Conservation (phyloP, 1,140 invertebrate genomes). For the Brachionus manjavacas region DNA sequence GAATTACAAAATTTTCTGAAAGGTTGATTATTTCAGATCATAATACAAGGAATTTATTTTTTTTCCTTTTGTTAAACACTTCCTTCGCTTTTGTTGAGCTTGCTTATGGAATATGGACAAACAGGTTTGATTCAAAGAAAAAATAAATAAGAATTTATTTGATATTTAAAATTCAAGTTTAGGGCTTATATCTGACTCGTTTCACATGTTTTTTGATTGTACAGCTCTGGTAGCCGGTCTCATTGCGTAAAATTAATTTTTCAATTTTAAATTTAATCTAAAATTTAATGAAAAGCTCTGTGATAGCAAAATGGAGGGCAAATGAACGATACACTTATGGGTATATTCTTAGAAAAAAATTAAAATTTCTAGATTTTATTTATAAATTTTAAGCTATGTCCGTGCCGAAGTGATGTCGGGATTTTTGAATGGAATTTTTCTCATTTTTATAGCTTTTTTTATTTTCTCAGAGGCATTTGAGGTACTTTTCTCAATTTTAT, state of each 20-base stretch:
- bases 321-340: constrained; percentile 90
- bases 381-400: constrained; percentile 62
- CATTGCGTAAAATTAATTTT: constrained; percentile 63
- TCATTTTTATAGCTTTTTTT: constrained; percentile 90
- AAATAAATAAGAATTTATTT: background rate
- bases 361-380: background rate
- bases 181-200: constrained; percentile 92
- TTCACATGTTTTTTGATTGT: constrained; percentile 99
- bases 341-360: background rate
- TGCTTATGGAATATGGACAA: constrained; percentile 89
- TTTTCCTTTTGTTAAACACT: constrained; percentile 38
- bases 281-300: constrained; percentile 59
- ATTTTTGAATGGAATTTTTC: constrained; percentile 89
- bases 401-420: constrained; percentile 90
- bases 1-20: background rate
- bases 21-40: constrained; percentile 33
- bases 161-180: constrained; percentile 54
- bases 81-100: constrained; percentile 83
- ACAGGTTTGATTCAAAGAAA: constrained; percentile 59
- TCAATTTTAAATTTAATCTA: background rate
- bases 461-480: constrained; percentile 91
- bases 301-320: constrained; percentile 71
- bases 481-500: background rate
- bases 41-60: constrained; percentile 40
- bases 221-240: constrained; percentile 88